Base-by-base conservation (phyloP, 2,113 vertebrate species). In the Scortum barcoo region DNA sequence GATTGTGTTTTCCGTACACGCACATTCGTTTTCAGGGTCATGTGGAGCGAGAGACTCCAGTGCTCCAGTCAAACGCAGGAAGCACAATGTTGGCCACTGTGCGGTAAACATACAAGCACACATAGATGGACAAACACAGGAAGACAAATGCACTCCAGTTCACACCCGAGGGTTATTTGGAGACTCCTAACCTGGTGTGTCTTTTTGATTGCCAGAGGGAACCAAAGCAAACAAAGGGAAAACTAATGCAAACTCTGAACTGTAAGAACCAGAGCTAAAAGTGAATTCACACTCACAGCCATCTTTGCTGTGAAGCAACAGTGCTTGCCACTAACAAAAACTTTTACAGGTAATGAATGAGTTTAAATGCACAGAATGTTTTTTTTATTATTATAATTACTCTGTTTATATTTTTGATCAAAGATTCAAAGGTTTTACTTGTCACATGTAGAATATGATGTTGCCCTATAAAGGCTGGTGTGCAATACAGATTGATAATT, bases 151-250 rank as follows among this genome's bases (percentile, higher is more conserved):
- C 62, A 75, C 67, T 42, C 33, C 33, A 30, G 11, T 44, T 42
- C 44, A 61, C 53, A 46, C 44, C 38, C 0, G 17, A 62, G 40
- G 28, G 76, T 46, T 61, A 62, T 54, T 30, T 69, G 40, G 30
- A 19, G 53, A 67, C 14, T 60, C 6, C 13, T 33, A 14, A 67
- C 60, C n/a, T 51, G 17, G 17, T 19, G 42, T 53, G 36, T 54
- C 28, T 38, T 70, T 68, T 36, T 62, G 26, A 56, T 56, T 62
- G 65, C 26, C 14, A 46, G 20, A 40, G 46, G 58, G 62, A 42
- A 42, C 46, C 36, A 79, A 61, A 42, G 56, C 67, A 71, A 67
- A 24, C 4, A 68, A 0, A 20, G 2, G 33, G 44, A 46, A 50
- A 24, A 69, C 11, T 28, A 50, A 50, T 36, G 7, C 14, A 60